phyloP scores from a whole-genome alignment of 2,113 vertebrate species.

The Brevimyrus niger region DNA sequence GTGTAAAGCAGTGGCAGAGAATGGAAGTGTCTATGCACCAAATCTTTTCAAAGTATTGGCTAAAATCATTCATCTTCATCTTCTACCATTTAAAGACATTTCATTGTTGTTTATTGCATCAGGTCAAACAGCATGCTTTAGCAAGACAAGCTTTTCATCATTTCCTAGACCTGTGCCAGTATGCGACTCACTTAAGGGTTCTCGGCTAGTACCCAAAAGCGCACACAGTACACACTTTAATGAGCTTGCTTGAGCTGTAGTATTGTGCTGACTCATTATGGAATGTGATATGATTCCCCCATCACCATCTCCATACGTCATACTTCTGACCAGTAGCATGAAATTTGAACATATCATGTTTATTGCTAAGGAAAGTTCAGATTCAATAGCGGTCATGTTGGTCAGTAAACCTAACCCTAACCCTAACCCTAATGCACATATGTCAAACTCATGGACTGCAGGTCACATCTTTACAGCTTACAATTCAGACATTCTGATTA shows the following conservation, averaged over 20 bases:
- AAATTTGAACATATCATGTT: slow-evolving; percentile 4
- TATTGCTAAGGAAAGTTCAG: background rate
- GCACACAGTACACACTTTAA: slow-evolving; percentile 29
- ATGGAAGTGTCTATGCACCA: background rate
- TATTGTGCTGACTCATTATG: slow-evolving; percentile 41
- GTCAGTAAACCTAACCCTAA: background rate
- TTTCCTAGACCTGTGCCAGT: background rate
- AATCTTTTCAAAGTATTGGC: background rate
- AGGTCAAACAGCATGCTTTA: background rate
- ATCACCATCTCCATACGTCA: slow-evolving; percentile 11
- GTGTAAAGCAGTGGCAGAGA: background rate
- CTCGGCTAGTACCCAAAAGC: background rate
- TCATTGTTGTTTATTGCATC: background rate
- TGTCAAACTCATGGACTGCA: background rate
- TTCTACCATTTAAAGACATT: background rate
- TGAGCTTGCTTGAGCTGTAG: slow-evolving; percentile 25
- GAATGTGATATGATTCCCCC: background rate
- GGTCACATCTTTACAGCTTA: background rate
- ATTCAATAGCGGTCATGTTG: background rate
- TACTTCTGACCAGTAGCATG: background rate
- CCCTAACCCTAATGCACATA: background rate
- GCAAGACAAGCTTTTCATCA: background rate
- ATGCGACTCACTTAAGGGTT: background rate
- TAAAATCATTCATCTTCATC: background rate
- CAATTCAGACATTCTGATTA: background rate